A percentile compares a stretch with the other conserved stretches of the same genome.
Conservation (phyloP, 2,113 vertebrate genomes). For the Toxotes chatareus region DNA sequence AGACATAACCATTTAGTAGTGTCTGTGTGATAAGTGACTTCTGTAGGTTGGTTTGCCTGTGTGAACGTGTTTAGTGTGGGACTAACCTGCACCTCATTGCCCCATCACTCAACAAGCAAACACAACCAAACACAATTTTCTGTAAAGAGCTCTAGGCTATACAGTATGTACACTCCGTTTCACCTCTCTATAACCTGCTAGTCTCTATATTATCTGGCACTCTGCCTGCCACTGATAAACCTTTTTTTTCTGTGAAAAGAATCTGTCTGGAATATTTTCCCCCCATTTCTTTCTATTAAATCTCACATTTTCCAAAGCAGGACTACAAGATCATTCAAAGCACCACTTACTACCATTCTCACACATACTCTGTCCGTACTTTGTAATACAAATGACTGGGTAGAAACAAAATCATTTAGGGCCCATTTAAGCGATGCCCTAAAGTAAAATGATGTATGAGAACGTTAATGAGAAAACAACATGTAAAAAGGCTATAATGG, state of each 20-base stretch:
- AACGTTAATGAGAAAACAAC: conserved; percentile 13
- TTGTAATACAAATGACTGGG: neutral
- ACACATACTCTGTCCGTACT: neutral
- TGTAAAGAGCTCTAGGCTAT: conserved; percentile 43
- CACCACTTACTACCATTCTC: neutral
- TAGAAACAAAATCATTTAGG: conserved; percentile 7
- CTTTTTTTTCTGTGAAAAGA: neutral
- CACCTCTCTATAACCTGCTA: conserved; percentile 22
- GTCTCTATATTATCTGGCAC: conserved; percentile 4
- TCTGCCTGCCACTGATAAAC: conserved; percentile 14
- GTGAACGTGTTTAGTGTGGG: conserved; percentile 33
- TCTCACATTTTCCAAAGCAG: conserved; percentile 15
- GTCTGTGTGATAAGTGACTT: neutral
- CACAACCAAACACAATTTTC: conserved; percentile 14
- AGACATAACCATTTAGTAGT: neutral
- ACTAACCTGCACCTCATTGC: conserved; percentile 23
- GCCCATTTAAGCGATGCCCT: conserved; percentile 22
- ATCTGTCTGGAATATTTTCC: neutral
- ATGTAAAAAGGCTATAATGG: conserved; percentile 5
- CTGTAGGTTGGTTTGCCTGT: conserved; percentile 36
- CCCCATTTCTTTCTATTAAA: conserved; percentile 2
- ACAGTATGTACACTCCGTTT: conserved; percentile 24
- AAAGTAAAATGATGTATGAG: conserved; percentile 23
- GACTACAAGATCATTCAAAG: neutral
- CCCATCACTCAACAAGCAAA: conserved; percentile 52